Base-by-base conservation (phyloP, 2,113 vertebrate genomes). In the Apaloderma vittatum region DNA sequence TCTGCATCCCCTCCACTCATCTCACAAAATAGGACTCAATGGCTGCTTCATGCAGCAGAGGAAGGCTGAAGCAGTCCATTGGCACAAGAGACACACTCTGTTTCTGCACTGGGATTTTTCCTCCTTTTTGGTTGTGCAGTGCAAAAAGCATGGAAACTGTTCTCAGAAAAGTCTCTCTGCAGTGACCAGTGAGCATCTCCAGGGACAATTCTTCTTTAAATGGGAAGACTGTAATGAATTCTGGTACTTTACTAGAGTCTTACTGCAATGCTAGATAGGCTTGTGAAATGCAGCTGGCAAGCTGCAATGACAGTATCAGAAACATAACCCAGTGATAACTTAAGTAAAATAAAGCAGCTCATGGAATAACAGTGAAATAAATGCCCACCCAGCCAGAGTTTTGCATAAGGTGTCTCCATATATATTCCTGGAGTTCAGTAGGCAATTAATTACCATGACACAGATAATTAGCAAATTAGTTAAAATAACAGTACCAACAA, bases 401-500 rank as follows among this genome's bases (percentile, higher is more conserved):
- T 82, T 89, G 40, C 19, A 30, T 67, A 34, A 86, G 23, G 20
- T 77, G 12, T 73, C 63, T 63, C 37, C 21, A 51, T 46, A 76
- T 32, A 76, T 40, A 52, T 71, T 79, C 9, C n/a, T 58, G 40
- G 37, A 81, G 9, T 85, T 73, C 78, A 54, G 68, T 45, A 71
- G 51, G 16, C 32, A 59, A 81, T 84, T 76, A 92, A 90, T 87
- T 72, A 67, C 36, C 48, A 54, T 86, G 71, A 5, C 76, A 79
- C 12, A 48, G 22, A 20, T 78, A 83, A 94, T 86, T 74, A 93
- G 32, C 36, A 93, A 78, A 82, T 71, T 62, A 89, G 61, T 79
- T 86, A 78, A 71, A 95, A 93, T 75, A 91, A 89, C 70, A 29
- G 57, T 66, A 79, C 51, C 55, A 71, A 86, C 71, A 36, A 93